Conservation (phyloP, 2,797 vertebrate genomes). For the Gorsachius magnificus region DNA sequence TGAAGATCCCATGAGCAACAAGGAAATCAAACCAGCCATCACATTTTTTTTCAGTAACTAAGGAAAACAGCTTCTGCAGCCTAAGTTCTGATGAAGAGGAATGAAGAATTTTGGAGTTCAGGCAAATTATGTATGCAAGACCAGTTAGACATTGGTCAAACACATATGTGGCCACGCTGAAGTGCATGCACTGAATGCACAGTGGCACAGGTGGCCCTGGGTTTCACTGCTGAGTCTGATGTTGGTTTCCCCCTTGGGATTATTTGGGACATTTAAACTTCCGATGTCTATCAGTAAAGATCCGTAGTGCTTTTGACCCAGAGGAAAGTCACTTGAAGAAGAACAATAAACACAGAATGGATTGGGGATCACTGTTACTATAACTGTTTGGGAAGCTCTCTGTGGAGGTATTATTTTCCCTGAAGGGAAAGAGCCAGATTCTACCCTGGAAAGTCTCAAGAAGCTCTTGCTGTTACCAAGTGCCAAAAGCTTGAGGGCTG, state of each 20-base stretch:
- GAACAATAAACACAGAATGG: background rate
- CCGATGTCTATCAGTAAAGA: background rate
- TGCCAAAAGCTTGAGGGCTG: rapidly evolving
- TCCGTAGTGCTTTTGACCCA: rapidly evolving
- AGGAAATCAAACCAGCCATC: background rate
- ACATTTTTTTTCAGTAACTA: background rate
- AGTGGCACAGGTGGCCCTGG: background rate
- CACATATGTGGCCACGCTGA: background rate
- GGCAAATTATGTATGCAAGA: background rate
- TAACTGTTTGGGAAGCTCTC: background rate
- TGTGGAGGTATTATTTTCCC: background rate
- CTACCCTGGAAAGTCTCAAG: background rate
- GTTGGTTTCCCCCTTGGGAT: background rate
- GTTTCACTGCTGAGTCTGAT: background rate
- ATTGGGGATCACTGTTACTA: background rate
- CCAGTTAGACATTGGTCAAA: background rate
- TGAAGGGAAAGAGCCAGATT: background rate
- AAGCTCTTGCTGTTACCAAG: background rate
- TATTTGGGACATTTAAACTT: background rate
- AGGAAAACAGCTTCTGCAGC: background rate
- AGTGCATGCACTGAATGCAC: too few relatives aligned
- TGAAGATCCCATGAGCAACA: background rate
- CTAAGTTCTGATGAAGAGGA: background rate
- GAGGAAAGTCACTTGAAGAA: background rate
- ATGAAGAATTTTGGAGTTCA: background rate